A percentile compares a stretch with the other conserved stretches of the same genome.
Evolutionary conservation across 2,888 invertebrate genomes (phyloP).

Genomic region (Pachydiplax longipennis): DNA sequence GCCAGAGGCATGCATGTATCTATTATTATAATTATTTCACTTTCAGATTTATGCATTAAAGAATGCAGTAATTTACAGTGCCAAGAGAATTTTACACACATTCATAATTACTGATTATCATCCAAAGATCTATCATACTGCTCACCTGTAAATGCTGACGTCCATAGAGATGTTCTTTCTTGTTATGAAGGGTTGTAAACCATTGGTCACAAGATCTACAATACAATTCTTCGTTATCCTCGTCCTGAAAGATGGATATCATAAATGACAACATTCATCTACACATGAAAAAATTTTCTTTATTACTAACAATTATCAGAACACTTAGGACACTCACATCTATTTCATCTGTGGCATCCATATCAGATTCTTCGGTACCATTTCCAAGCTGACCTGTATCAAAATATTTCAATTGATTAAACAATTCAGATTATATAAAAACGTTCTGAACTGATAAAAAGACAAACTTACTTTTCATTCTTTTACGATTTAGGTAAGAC

Average conservation of each 20-base stretch:
- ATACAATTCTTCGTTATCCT: constrained; percentile 65
- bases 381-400: constrained; percentile 52
- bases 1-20: too few species aligned
- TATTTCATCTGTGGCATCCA: constrained; percentile 64
- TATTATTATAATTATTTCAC: too few species aligned
- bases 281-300: neutral
- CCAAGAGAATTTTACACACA: too few species aligned
- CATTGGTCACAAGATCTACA: constrained; percentile 68
- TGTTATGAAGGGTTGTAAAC: constrained; percentile 67
- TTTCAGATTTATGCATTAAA: too few species aligned
- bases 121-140: constrained; percentile 1
- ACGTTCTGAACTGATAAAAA: neutral
- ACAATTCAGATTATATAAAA: neutral
- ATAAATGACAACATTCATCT: too few species aligned
- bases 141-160: constrained; percentile 64
- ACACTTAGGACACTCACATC: constrained; percentile 58
- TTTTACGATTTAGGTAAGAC: constrained; percentile 63
- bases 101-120: too few species aligned
- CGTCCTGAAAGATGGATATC: constrained; percentile 59
- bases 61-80: too few species aligned
- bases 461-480: constrained; percentile 57
- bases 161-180: constrained; percentile 67
- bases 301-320: neutral
- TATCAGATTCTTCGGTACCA: constrained; percentile 59
- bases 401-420: neutral